phyloP scores from a whole-genome alignment of 2,888 invertebrate species.

The Parasteatoda lunata region DNA sequence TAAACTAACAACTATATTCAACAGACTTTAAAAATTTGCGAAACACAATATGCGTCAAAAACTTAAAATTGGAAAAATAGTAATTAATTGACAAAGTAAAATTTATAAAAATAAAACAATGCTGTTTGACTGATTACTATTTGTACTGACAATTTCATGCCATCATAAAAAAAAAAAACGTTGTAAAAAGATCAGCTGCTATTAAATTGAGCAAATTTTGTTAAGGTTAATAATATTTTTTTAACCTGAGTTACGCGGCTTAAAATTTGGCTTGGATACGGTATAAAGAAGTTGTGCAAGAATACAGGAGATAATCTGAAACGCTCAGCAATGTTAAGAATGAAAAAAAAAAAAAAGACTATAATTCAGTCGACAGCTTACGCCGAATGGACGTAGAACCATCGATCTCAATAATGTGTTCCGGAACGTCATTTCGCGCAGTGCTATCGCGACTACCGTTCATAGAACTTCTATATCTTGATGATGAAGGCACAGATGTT shows the following conservation, averaged over 20 bases:
- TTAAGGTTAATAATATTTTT: background rate
- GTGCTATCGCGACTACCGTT: constrained; percentile 48
- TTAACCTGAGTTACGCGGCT: background rate
- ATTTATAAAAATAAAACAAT: no score
- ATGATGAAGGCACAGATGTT: constrained; percentile 67
- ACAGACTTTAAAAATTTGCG: no score
- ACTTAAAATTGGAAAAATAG: no score
- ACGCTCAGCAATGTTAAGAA: background rate
- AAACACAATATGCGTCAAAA: no score
- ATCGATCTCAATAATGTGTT: constrained; percentile 64
- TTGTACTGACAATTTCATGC: no score
- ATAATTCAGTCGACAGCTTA: constrained; percentile 69
- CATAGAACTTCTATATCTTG: constrained; percentile 52
- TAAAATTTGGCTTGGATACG: background rate
- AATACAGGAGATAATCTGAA: constrained; percentile 22
- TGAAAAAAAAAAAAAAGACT: constrained; percentile 31
- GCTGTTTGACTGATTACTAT: no score
- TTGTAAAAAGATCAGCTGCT: no score
- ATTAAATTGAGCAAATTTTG: background rate
- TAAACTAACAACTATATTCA: no score
- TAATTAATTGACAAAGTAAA: no score
- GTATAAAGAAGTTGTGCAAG: background rate
- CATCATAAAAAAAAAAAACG: no score
- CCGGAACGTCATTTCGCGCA: constrained; percentile 53
- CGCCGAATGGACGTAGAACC: constrained; percentile 62